These are phyloP conservation scores for Centroberyx gerrardi DNA, from an alignment of 2,797 vertebrate species.

Conservation along the genomic window DNA sequence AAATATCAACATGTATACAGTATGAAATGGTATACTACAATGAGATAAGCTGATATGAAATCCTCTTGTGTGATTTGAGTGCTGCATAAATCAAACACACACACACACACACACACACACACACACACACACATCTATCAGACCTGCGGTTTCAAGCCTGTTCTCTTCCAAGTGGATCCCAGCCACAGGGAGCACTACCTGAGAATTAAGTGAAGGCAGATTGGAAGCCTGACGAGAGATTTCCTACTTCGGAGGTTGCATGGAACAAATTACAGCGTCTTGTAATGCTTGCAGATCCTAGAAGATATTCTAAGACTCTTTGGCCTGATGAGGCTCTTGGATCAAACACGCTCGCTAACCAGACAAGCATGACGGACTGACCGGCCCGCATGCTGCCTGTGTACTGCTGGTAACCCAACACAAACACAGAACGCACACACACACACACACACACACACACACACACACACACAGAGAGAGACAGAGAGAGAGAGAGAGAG, in stretches of 20 bases:
- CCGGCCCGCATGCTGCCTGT: conserved; percentile 46
- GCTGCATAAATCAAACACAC: neutral
- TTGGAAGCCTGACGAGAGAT: conserved; percentile 74
- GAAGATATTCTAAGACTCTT: conserved; percentile 76
- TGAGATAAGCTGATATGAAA: neutral
- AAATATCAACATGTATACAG: neutral
- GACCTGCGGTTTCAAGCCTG: conserved; percentile 1
- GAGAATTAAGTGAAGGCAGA: conserved; percentile 79
- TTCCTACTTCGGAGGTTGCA: conserved; percentile 72
- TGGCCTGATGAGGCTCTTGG: conserved; percentile 77
- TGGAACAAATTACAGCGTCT: conserved; percentile 81
- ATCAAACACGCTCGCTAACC: conserved; percentile 72
- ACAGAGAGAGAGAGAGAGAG: neutral
- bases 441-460: conserved; percentile 40
- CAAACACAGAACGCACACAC: conserved; percentile 33
- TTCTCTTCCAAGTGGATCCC: conserved; percentile 52
- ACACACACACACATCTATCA: neutral
- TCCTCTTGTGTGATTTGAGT: neutral
- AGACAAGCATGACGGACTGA: conserved; percentile 69
- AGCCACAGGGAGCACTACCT: conserved; percentile 72
- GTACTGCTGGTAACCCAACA: conserved; percentile 54
- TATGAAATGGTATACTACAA: neutral
- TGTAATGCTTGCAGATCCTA: conserved; percentile 79
- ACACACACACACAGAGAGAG: conserved; percentile 19
- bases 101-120: conserved; percentile 1